Percentiles rank a stretch among this genome's conserved stretches.
Conservation (phyloP, 1,140 invertebrate species). For the Coptotermes formosanus region DNA sequence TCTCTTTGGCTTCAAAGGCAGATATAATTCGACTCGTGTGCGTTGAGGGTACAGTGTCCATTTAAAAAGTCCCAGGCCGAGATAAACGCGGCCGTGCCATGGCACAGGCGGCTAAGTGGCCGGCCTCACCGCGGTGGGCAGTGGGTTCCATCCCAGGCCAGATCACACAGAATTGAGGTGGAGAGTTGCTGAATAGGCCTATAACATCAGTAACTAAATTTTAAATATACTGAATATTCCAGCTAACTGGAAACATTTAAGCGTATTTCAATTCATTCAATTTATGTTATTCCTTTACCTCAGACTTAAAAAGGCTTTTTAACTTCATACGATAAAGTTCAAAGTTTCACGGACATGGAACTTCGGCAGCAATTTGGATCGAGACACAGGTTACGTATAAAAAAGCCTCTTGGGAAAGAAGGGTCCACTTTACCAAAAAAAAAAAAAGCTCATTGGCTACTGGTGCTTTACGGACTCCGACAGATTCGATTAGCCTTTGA, state of each 20-base stretch:
- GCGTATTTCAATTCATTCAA: background rate
- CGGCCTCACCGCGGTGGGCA: too few species aligned
- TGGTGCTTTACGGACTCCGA: background rate
- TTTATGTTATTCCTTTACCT: background rate
- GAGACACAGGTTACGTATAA: background rate
- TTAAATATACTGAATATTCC: background rate
- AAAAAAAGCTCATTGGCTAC: background rate
- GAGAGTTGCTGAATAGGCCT: too few species aligned
- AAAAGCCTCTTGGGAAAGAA: background rate
- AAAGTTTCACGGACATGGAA: background rate
- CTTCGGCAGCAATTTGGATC: background rate
- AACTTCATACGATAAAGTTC: background rate
- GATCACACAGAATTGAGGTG: too few species aligned
- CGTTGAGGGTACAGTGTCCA: too few species aligned
- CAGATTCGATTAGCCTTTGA: constrained; percentile 11
- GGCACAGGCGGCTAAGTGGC: too few species aligned
- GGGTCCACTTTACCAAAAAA: constrained; percentile 1
- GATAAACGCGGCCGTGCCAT: too few species aligned
- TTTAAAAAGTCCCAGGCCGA: too few species aligned
- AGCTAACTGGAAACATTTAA: background rate
- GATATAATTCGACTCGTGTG: too few species aligned
- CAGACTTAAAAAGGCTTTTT: background rate
- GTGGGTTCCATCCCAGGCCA: too few species aligned
- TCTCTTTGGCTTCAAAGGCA: too few species aligned
- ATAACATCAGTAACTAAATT: too few species aligned